Evolutionary conservation across 2,888 invertebrate genomes (phyloP), one percentile per base, ranked within the genome.

Genomic region (Tenthredo scrophulariae): DNA sequence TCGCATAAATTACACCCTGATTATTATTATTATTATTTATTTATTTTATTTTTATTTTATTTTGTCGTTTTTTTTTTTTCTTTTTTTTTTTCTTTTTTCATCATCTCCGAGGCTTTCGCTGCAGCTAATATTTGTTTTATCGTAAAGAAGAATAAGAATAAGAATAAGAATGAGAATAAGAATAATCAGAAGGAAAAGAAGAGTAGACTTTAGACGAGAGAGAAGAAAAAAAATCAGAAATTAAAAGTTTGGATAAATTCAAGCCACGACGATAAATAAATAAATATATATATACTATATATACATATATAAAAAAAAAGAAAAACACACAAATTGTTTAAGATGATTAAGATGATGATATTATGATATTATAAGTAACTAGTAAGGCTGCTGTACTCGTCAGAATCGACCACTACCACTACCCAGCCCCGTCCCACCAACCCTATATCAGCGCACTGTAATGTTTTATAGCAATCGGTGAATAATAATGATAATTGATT

Each of bases 351-450:
- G 54, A 54, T 54, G n/a, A 54, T 54, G 54, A 54, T 54, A 54
- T 54, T 54, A n/a, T n/a, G 54, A 54, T 54, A 54, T 54, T 54
- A 18, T 50, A n/a, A 50, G n/a, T 54, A 54, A 54, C n/a, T 54
- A 54, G 54, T 54, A 54, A 54, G 54, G 54, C n/a, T 54, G 54
- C 54, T 54, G 54, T 54, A 54, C 54, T 54, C 54, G 54, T 54
- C 54, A 54, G n/a, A 54, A 54, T 1, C n/a, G 54, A 54, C 18
- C 18, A 50, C 18, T 15, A 50, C 22, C 7, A 22, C 22, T 26
- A 62, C 4, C 22, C 3, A 2, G 22, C 26, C 26, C 62, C 1
- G 13, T 22, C 62, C 22, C 62, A 1, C 0, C 6, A 0, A 6
- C 37, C 37, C 37, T 3, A 0, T 62, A 7, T 22, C 62, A 10